A percentile compares a stretch with the other conserved stretches of the same genome.
These are phyloP conservation scores for Chrysodeixis includens DNA, from an alignment of 2,888 invertebrate species.

Conservation along the genomic window DNA sequence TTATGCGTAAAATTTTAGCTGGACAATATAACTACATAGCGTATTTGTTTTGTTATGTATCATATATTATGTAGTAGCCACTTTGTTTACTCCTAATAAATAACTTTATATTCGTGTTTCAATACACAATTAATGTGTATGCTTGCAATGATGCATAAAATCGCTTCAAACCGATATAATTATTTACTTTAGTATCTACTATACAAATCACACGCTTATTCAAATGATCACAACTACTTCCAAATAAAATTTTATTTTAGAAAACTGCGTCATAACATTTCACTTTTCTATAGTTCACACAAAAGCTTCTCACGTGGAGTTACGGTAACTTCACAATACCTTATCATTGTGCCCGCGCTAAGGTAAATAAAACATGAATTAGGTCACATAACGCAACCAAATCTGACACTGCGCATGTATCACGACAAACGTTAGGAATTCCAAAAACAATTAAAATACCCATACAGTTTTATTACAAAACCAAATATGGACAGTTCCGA, in stretches of 20 bases:
- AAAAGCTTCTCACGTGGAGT: conserved; percentile 48
- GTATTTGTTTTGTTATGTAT: background rate
- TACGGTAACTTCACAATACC: conserved; percentile 42
- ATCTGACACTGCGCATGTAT: conserved; percentile 24
- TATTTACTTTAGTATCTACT: too few relatives aligned
- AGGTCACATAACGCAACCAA: conserved; percentile 59
- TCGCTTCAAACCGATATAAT: too few relatives aligned
- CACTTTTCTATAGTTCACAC: conserved; percentile 31
- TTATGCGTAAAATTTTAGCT: background rate
- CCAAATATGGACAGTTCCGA: conserved; percentile 22
- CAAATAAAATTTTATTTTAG: too few relatives aligned
- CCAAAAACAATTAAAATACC: conserved; percentile 18
- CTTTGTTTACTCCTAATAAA: too few relatives aligned
- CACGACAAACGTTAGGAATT: background rate
- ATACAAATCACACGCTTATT: too few relatives aligned
- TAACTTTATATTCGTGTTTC: too few relatives aligned
- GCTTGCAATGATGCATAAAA: too few relatives aligned
- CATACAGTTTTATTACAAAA: conserved; percentile 38
- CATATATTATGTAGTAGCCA: too few relatives aligned
- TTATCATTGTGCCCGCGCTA: conserved; percentile 62
- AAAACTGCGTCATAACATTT: background rate
- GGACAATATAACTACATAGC: background rate
- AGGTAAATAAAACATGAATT: conserved; percentile 66
- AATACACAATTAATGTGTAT: too few relatives aligned
- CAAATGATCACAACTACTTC: too few relatives aligned